These are phyloP conservation scores for Palythoa grandis DNA, from an alignment of 92 coral and sea anemone species.

Conservation along the genomic window DNA sequence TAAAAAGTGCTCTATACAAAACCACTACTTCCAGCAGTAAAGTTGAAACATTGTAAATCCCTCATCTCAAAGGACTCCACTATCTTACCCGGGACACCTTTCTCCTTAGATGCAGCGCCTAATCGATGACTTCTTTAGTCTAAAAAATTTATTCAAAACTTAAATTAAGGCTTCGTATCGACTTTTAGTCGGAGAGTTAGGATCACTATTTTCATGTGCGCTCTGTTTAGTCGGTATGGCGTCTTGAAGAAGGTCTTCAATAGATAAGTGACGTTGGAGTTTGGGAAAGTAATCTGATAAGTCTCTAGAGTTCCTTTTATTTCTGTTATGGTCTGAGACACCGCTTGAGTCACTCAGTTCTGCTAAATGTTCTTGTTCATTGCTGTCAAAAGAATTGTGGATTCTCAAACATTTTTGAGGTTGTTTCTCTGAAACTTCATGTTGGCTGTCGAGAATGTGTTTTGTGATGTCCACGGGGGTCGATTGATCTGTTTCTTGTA, in stretches of 20 bases:
- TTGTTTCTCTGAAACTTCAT: background rate
- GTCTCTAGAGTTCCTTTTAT: constrained; percentile 30
- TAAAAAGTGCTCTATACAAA: too few relatives aligned
- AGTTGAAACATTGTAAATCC: too few relatives aligned
- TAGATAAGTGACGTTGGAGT: constrained; percentile 62
- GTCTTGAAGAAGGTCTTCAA: constrained; percentile 75
- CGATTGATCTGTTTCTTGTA: background rate
- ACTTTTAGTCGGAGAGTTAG: constrained; percentile 20
- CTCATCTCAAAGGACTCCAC: too few relatives aligned
- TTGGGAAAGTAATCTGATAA: constrained; percentile 57
- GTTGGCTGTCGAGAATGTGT: background rate
- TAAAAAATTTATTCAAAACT: background rate
- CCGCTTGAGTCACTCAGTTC: background rate
- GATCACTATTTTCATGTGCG: constrained; percentile 2
- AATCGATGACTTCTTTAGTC: too few relatives aligned
- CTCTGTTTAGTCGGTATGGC: constrained; percentile 56
- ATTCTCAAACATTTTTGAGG: background rate
- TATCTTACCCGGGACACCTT: too few relatives aligned
- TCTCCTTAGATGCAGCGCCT: too few relatives aligned
- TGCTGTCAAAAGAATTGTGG: background rate
- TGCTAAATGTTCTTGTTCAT: background rate
- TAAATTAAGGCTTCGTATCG: constrained; percentile 36
- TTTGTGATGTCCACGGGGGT: background rate
- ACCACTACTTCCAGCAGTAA: too few relatives aligned
- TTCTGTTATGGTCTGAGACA: constrained; percentile 9